Evolutionary conservation across 2,797 vertebrate genomes (phyloP), one percentile per base, ranked within the genome.

Genomic region (Molossus alvarezi): DNA sequence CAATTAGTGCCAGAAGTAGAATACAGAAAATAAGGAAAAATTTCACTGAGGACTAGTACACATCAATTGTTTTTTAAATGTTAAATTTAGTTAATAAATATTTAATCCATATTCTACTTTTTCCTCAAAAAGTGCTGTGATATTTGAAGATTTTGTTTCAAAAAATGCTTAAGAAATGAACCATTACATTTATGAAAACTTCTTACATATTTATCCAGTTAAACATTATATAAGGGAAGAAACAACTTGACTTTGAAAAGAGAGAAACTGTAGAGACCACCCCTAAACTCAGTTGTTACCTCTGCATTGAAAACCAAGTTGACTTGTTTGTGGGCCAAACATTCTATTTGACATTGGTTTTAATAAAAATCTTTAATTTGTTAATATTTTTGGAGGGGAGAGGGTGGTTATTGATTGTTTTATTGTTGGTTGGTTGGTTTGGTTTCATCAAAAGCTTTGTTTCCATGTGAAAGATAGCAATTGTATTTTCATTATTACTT

Each of bases 21-120:
- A 91, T 6, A 81, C 65, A 80, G 10, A 87, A 71, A 48, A 75
- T 60, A 60, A 79, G 14, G 8, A 73, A 41, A 84, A 69, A 18
- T 25, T 65, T 62, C 17, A 62, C 20, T 57, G 5, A 55, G 5
- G 9, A 21, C 4, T 69, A 60, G 51, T 15, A 71, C 0, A 80
- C 60, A 87, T 55, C 9, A 91, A 57, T 51, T 37, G 20, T 83
- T 55, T 9, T 17, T 27, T 81, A 64, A 81, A 84, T 41, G 3
- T n/a, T 93, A 21, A 87, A 85, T 94, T 45, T 55, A 11, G 27
- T n/a, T 75, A 79, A 82, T 60, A 23, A 88, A 29, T n/a, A 73
- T 29, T 73, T 53, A 91, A 65, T 72, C n/a, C 81, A 9, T 82
- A 82, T 69, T 73, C 57, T 83, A 67, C 0, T 37, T 85, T 60